Evolutionary conservation across 2,113 vertebrate species (phyloP).

Genomic region (Labrus mixtus): DNA sequence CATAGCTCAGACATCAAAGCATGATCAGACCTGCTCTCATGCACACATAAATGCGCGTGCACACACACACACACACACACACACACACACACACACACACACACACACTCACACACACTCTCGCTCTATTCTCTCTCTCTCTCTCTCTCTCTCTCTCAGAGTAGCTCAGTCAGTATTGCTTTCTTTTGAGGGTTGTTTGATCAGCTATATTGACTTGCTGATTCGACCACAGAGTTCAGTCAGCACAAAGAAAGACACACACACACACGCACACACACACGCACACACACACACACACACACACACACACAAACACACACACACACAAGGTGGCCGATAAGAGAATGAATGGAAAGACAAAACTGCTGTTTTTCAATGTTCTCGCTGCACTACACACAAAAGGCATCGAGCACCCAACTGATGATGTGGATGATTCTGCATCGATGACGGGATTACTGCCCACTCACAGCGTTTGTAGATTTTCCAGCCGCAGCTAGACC

Average conservation of each 20-base stretch:
- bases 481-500: no score
- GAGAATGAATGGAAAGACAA: constrained; percentile 40
- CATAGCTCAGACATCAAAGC: constrained; percentile 64
- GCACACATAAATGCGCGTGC: constrained; percentile 30
- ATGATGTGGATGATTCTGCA: no score
- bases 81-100: constrained; percentile 12
- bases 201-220: constrained; percentile 58
- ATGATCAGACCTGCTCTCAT: constrained; percentile 57
- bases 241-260: constrained; percentile 25
- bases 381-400: no score
- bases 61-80: constrained; percentile 15
- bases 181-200: constrained; percentile 49
- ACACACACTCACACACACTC: constrained; percentile 4
- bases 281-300: constrained; percentile 10
- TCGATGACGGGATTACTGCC: no score
- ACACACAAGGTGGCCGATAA: constrained; percentile 21
- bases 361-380: no score
- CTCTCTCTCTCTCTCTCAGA: neutral
- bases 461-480: no score
- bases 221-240: constrained; percentile 48
- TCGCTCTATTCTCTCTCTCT: neutral
- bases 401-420: no score
- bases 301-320: constrained; percentile 28
- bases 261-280: no score
- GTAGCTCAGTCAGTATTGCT: constrained; percentile 2